A percentile compares a stretch with the other conserved stretches of the same genome.
phyloP scores from a whole-genome alignment of 1,140 invertebrate species.

The Atta texana region DNA sequence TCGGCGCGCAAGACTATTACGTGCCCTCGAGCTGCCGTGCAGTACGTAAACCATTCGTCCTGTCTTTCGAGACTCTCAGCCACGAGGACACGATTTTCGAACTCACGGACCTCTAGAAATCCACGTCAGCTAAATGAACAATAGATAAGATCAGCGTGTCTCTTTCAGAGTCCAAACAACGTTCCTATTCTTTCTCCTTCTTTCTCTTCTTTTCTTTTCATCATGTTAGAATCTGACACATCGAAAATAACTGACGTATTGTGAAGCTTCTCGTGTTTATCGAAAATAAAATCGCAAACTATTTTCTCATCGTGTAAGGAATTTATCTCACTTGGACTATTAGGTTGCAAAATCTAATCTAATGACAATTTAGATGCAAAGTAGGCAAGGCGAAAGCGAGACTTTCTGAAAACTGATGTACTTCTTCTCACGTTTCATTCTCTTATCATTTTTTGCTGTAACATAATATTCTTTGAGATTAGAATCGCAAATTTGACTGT shows the following conservation, averaged over 20 bases:
- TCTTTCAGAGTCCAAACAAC: neutral
- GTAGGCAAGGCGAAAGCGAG: constrained; percentile 1
- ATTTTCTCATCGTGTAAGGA: constrained; percentile 12
- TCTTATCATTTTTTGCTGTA: neutral
- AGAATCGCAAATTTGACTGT: too few species aligned
- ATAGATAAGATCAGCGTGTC: constrained; percentile 21
- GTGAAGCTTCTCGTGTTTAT: neutral
- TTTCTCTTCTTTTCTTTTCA: neutral
- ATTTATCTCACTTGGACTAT: neutral
- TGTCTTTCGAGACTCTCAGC: constrained; percentile 15
- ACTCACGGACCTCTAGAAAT: constrained; percentile 18
- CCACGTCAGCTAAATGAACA: neutral
- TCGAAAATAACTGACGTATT: constrained; percentile 4
- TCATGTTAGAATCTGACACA: neutral
- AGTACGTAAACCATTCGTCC: constrained; percentile 37
- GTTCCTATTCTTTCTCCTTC: neutral
- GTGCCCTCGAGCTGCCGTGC: constrained; percentile 52
- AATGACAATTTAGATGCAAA: constrained; percentile 18
- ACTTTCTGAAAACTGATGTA: constrained; percentile 11
- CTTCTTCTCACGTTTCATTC: neutral
- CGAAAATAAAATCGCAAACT: neutral
- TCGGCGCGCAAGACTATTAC: constrained; percentile 11
- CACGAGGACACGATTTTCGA: constrained; percentile 34
- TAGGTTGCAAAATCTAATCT: neutral
- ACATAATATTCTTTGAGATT: neutral